phyloP scores from a whole-genome alignment of 2,113 vertebrate species.

The Shinisaurus crocodilurus region DNA sequence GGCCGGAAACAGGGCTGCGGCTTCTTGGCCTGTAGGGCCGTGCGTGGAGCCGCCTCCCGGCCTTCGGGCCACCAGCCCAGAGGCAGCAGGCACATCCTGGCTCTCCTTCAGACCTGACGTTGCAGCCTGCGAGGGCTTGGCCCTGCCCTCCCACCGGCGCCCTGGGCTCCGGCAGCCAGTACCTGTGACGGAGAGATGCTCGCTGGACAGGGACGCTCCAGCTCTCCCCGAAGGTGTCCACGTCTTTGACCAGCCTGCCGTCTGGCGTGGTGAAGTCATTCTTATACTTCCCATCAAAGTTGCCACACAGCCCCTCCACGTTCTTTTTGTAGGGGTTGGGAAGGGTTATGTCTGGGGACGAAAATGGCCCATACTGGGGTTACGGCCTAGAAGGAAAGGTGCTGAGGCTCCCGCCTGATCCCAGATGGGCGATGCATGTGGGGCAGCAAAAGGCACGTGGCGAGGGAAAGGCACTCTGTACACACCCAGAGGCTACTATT shows the following conservation, averaged over 20 bases:
- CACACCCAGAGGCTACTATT: no score
- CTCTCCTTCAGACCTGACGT: not conserved
- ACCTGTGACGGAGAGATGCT: constrained; percentile 61
- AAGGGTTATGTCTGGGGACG: constrained; percentile 77
- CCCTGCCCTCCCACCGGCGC: not conserved
- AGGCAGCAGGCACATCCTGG: not conserved
- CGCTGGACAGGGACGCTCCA: constrained; percentile 77
- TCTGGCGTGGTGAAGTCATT: constrained; percentile 81
- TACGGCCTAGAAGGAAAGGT: not conserved
- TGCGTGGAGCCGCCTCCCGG: no score
- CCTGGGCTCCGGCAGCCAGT: constrained; percentile 10
- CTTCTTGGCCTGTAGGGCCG: no score
- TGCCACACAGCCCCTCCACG: constrained; percentile 83
- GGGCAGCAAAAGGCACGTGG: not conserved
- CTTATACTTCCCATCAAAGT: constrained; percentile 77
- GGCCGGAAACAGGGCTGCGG: no score
- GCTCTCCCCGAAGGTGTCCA: constrained; percentile 81
- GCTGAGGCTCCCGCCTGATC: not conserved
- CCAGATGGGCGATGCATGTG: not conserved
- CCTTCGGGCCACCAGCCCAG: no score
- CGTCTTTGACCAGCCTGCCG: constrained; percentile 64
- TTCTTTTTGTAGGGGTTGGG: constrained; percentile 75
- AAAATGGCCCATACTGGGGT: not conserved
- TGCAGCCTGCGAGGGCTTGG: not conserved
- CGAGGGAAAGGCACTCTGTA: not conserved